Evolutionary conservation across 2,113 vertebrate species (phyloP), one percentile per base, ranked within the genome.

Genomic region (Dicerorhinus sumatrensis): DNA sequence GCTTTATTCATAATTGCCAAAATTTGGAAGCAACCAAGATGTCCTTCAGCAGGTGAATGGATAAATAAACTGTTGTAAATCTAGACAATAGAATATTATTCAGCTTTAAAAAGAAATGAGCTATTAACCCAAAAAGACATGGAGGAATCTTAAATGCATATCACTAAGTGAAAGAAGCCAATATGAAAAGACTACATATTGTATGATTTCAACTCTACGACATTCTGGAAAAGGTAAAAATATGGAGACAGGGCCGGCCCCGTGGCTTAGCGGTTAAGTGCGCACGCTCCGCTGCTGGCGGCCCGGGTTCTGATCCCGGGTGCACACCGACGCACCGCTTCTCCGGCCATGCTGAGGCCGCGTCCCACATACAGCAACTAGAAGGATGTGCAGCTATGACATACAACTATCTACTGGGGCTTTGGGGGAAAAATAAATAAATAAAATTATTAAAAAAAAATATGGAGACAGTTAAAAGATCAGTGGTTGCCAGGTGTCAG

Each of bases 1-100:
- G 27, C n/a, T 76, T 95, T 63, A 75, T 81, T 93, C 58, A 75
- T 60, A 87, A 95, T 2, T 87, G 56, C 46, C 65, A 80, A 81
- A 80, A 92, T 70, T 95, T 87, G 60, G 58, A 95, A 81, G 63
- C n/a, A 70, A 89, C 11, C 72, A 77, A 76, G 73, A 65, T 87
- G 46, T 88, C 75, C 36, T 91, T 83, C 4, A 65, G 14, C 20
- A 83, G 72, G 69, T 17, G 21, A 93, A 80, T 31, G 4, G 23
- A 76, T 90, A 87, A 82, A 91, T 25, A 88, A 88, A 79, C 80
- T 60, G 56, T 86, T 42, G 36, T 70, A 56, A 10, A 21, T 56
- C 60, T 75, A 65, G 14, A 94, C 31, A 86, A 75, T 36, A 7
- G 56, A 86, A 60, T 80, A 81, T 36, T 73, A 80, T 51, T 27